Base-by-base conservation (phyloP, 2,888 invertebrate species). In the Sinotaia quadrata region DNA sequence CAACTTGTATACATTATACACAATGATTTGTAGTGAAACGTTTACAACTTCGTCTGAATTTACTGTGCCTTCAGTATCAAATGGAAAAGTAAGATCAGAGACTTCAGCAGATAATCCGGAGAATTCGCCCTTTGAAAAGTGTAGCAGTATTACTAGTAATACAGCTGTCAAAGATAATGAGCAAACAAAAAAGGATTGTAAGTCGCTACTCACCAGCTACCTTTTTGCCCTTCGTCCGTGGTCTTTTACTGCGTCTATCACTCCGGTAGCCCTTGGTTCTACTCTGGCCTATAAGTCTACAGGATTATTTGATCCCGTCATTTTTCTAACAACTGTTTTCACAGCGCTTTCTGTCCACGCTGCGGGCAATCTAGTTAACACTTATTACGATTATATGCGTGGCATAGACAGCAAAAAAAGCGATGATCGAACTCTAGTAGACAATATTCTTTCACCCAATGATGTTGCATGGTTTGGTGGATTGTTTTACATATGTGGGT, bases 281-380 rank as follows among this genome's bases (percentile, higher is more conserved):
- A 94, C 94, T 0, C 90, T 97, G 63, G 95, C 96, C 1, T 95
- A 94, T 89, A 94, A 96, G 81, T 91, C 92, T 33, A 77, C 83
- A 2, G 87, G 85, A 31, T 92, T 93, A 73, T 95, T 96, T 88
- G 94, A 93, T 85, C 92, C 94, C 0, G 60, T 73, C 34, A 81
- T 87, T 5, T 91, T 96, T 76, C 83, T 96, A 54, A 90, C 95
- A 18, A 96, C 96, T 2, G 90, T 95, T 60, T 92, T 95, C 80
- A 96, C 96, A 3, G 93, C 96, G 29, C 91, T 96, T 71, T 94
- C 94, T 1, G 97, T 97, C 3, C 97, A 98, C 87, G 96, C 96
- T 72, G 97, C 97, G 72, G 97, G 97, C 63, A 98, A 98, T 89
- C 93, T 97, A 49, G 97, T 98, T 31, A 97, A 97, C 88, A 97